These are phyloP conservation scores for Acrobasis repandana DNA, from an alignment of 2,888 invertebrate genomes.

Conservation along the genomic window DNA sequence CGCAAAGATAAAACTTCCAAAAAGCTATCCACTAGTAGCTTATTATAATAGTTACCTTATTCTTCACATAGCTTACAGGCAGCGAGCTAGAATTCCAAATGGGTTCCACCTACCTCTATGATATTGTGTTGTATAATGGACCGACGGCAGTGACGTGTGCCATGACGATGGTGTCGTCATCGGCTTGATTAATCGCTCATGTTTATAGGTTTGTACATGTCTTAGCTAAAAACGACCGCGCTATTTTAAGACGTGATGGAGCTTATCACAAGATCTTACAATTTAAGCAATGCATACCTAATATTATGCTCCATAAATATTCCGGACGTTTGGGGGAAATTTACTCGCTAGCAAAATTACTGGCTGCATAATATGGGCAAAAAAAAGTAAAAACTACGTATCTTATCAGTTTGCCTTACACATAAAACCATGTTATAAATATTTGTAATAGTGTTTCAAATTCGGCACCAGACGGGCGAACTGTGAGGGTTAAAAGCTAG, in stretches of 20 bases:
- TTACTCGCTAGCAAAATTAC: background rate
- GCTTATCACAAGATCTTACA: slow-evolving; percentile 19
- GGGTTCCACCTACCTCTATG: slow-evolving; percentile 14
- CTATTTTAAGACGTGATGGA: slow-evolving; percentile 18
- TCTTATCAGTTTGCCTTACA: too few relatives aligned
- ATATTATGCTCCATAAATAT: slow-evolving; percentile 16
- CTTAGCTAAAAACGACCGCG: slow-evolving; percentile 9
- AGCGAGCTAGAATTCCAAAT: background rate
- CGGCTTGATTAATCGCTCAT: slow-evolving; percentile 14
- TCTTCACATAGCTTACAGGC: background rate
- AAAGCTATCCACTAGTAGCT: too few relatives aligned
- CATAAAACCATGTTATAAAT: too few relatives aligned
- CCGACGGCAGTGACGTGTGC: slow-evolving; percentile 12
- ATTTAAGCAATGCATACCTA: slow-evolving; percentile 6
- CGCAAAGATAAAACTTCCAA: too few relatives aligned
- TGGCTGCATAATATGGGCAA: background rate
- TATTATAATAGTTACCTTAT: too few relatives aligned
- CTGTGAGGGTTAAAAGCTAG: too few relatives aligned
- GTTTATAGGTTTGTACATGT: slow-evolving; percentile 16
- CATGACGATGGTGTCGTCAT: slow-evolving; percentile 16
- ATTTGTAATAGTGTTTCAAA: too few relatives aligned
- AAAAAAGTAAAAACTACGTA: too few relatives aligned
- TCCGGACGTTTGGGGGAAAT: slow-evolving; percentile 15
- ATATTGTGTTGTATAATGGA: background rate
- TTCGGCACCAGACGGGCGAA: too few relatives aligned